phyloP scores from a whole-genome alignment of 2,888 invertebrate species.

The Acronicta aceris region DNA sequence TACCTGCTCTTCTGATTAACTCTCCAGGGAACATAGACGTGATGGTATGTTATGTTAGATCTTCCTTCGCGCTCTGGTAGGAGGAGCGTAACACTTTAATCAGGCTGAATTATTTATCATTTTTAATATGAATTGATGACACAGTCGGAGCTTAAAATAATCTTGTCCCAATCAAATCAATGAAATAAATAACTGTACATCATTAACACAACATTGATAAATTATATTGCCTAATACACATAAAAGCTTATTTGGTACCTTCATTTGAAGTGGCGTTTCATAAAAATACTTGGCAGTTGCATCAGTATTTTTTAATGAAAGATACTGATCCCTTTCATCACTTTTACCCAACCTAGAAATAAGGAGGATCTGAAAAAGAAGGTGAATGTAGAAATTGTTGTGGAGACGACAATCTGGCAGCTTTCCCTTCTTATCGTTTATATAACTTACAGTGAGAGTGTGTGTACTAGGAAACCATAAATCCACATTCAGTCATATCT shows the following conservation, averaged over 20 bases:
- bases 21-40: too few relatives aligned
- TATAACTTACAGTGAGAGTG: slow-evolving; percentile 16
- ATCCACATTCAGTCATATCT: slow-evolving; percentile 42
- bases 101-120: background rate
- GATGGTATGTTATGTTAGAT: too few relatives aligned
- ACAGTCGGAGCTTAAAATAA: background rate
- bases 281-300: background rate
- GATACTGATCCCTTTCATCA: too few relatives aligned
- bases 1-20: too few relatives aligned
- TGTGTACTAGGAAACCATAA: slow-evolving; percentile 42
- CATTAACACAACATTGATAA: background rate
- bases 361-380: background rate
- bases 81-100: background rate
- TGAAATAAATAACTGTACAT: background rate
- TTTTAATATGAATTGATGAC: background rate
- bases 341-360: too few relatives aligned
- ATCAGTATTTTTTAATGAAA: background rate
- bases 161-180: background rate
- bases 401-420: background rate
- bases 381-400: slow-evolving; percentile 5
- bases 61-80: background rate
- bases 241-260: background rate
- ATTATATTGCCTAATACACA: background rate
- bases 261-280: background rate
- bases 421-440: slow-evolving; percentile 28